phyloP scores from a whole-genome alignment of 2,113 vertebrate species.

The Leuciscus idus region DNA sequence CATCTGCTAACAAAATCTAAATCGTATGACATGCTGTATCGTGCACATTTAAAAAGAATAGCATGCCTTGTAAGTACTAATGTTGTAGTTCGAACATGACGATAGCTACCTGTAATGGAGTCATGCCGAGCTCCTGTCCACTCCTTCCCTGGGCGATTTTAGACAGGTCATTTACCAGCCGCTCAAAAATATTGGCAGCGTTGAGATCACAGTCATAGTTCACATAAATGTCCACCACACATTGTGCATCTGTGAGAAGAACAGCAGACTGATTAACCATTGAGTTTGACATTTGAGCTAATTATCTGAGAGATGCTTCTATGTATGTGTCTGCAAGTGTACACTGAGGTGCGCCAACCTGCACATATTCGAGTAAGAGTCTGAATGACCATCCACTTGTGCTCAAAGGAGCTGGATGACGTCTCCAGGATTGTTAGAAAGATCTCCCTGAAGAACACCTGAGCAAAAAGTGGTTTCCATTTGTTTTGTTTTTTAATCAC shows the following conservation, averaged over 20 bases:
- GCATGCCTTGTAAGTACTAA: background rate
- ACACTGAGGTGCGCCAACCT: constrained; percentile 73
- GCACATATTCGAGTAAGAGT: constrained; percentile 97
- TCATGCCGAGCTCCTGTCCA: constrained; percentile 95
- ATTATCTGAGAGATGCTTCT: background rate
- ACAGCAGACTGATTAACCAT: background rate
- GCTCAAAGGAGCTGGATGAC: constrained; percentile 95
- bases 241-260: constrained; percentile 88
- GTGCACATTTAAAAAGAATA: background rate
- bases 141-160: constrained; percentile 97
- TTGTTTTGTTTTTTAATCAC: background rate
- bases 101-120: constrained; percentile 85
- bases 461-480: too few species aligned
- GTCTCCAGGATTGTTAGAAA: constrained; percentile 98
- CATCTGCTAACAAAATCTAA: background rate
- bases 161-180: constrained; percentile 94
- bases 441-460: constrained; percentile 99
- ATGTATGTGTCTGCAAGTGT: background rate
- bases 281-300: background rate
- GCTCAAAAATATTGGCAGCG: constrained; percentile 97
- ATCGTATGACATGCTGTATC: background rate
- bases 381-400: constrained; percentile 99
- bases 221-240: constrained; percentile 98
- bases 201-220: constrained; percentile 99
- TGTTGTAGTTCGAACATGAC: background rate